Conservation (phyloP, 2,888 invertebrate genomes). For the Pherbina coryleti region DNA sequence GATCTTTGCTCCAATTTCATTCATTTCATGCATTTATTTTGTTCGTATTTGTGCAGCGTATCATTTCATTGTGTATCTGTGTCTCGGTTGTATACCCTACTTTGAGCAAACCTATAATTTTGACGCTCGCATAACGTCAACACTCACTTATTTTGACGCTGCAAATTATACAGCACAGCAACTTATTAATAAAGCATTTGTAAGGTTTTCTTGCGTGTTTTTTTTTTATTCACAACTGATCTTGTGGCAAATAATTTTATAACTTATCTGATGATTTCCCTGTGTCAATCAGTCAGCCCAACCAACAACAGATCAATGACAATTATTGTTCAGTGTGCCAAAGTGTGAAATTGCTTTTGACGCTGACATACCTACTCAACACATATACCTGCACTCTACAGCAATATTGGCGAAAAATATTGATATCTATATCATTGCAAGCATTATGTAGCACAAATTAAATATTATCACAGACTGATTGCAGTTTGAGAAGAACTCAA, state of each 20-base stretch:
- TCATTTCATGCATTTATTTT: background rate
- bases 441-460: slow-evolving; percentile 28
- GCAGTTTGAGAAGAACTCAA: background rate
- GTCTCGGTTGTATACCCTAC: background rate
- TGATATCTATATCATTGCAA: background rate
- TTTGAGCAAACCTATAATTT: slow-evolving; percentile 19
- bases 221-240: background rate
- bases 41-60: background rate
- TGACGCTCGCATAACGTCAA: slow-evolving; percentile 40
- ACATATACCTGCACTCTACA: background rate
- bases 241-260: background rate
- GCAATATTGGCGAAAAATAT: background rate
- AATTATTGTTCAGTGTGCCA: slow-evolving; percentile 53
- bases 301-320: slow-evolving; percentile 44
- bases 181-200: slow-evolving; percentile 39
- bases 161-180: slow-evolving; percentile 55
- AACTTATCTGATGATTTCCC: background rate
- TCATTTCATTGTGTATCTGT: background rate
- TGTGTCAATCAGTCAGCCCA: slow-evolving; percentile 9
- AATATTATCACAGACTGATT: slow-evolving; percentile 15
- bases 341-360: slow-evolving; percentile 57
- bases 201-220: background rate
- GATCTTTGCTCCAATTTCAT: background rate
- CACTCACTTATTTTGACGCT: slow-evolving; percentile 53
- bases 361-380: slow-evolving; percentile 39